A percentile compares a stretch with the other conserved stretches of the same genome.
Conservation (phyloP, 2,113 vertebrate species). For the Microcebus griseorufus region DNA sequence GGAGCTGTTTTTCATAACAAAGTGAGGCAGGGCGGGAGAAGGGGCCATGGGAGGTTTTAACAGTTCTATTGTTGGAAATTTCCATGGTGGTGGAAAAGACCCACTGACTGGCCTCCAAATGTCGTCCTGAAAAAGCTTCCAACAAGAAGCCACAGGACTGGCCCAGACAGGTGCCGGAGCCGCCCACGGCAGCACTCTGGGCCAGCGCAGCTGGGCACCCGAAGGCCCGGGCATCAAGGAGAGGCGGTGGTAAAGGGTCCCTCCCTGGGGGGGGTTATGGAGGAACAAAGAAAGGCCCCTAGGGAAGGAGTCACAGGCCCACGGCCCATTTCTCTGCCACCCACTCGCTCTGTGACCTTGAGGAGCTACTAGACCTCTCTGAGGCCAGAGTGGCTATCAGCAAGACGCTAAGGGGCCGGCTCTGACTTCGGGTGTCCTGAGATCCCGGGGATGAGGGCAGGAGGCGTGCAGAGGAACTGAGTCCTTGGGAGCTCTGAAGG, state of each 20-base stretch:
- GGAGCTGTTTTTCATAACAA: constrained; percentile 60
- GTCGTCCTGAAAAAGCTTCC: constrained; percentile 10
- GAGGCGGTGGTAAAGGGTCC: neutral
- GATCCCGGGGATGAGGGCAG: neutral
- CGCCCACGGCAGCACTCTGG: neutral
- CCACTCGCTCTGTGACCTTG: neutral
- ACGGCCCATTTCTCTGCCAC: neutral
- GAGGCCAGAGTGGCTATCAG: neutral
- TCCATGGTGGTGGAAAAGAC: constrained; percentile 57
- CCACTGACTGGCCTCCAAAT: constrained; percentile 50
- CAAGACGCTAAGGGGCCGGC: neutral
- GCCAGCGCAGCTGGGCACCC: neutral
- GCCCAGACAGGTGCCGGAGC: neutral
- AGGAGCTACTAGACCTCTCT: neutral
- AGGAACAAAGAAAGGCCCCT: neutral
- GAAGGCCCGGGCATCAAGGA: neutral
- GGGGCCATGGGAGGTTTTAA: constrained; percentile 26
- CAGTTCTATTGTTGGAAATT: constrained; percentile 64
- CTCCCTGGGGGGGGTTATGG: neutral
- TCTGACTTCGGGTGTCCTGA: neutral
- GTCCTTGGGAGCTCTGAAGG: neutral
- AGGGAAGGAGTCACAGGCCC: neutral
- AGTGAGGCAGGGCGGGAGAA: neutral
- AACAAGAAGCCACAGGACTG: neutral
- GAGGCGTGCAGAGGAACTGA: neutral